Percentiles rank a stretch among this genome's conserved stretches.
phyloP scores from a whole-genome alignment of 2,888 invertebrate genomes.

The Drosophila pegasa region DNA sequence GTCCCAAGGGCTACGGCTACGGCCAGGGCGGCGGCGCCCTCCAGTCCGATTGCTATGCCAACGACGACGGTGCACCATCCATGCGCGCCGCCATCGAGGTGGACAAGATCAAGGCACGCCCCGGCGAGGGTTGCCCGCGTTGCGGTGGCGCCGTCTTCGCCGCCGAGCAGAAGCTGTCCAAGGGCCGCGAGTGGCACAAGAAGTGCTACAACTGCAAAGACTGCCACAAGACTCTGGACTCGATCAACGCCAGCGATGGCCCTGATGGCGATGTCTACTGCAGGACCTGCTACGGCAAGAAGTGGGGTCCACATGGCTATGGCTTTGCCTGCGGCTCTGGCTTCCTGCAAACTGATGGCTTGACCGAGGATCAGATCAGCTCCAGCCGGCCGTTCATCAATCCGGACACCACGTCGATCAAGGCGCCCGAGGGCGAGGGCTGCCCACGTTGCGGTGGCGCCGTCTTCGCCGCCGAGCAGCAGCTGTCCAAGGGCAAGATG shows the following conservation, averaged over 20 bases:
- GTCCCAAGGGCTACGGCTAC: constrained; percentile 98
- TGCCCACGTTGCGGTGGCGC: constrained; percentile 97
- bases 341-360: constrained; percentile 95
- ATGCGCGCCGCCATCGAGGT: constrained; percentile 91
- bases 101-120: constrained; percentile 91
- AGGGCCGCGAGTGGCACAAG: constrained; percentile 96
- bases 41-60: constrained; percentile 94
- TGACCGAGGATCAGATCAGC: constrained; percentile 94
- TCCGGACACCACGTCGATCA: constrained; percentile 94
- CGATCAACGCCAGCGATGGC: constrained; percentile 97
- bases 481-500: constrained; percentile 97
- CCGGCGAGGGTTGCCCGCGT: constrained; percentile 95
- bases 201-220: constrained; percentile 97
- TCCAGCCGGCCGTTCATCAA: constrained; percentile 92
- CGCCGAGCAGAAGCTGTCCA: constrained; percentile 96
- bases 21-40: constrained; percentile 98
- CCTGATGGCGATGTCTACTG: constrained; percentile 97
- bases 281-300: constrained; percentile 98
- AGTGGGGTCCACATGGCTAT: constrained; percentile 98
- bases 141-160: constrained; percentile 96
- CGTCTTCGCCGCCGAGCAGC: constrained; percentile 98
- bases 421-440: constrained; percentile 94
- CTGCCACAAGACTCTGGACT: constrained; percentile 97
- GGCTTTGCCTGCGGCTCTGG: constrained; percentile 98
- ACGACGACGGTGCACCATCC: constrained; percentile 86